Percentiles rank a stretch among this genome's conserved stretches.
Conservation (phyloP, 2,113 vertebrate species). For the Columbina picui region DNA sequence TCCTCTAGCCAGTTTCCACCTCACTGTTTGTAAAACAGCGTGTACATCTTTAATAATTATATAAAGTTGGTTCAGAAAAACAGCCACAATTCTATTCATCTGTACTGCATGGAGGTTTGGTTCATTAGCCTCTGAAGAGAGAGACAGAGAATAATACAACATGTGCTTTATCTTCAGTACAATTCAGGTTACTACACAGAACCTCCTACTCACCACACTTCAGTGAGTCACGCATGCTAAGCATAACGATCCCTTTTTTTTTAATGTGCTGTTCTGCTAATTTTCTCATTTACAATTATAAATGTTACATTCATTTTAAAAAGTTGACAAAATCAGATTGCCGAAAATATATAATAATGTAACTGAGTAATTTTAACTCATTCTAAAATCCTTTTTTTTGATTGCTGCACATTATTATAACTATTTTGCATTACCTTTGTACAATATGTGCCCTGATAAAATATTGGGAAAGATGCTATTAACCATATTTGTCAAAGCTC, state of each 20-base stretch:
- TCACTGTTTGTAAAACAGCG: neutral
- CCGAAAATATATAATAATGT: neutral
- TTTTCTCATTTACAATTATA: conserved; percentile 43
- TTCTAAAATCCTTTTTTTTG: neutral
- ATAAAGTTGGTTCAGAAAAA: neutral
- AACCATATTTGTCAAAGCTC: neutral
- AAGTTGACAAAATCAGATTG: neutral
- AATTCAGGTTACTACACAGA: conserved; percentile 45
- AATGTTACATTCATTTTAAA: neutral
- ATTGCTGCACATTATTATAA: neutral
- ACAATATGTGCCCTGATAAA: neutral
- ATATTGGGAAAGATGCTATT: neutral
- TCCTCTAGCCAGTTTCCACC: neutral
- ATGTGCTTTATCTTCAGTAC: conserved; percentile 4
- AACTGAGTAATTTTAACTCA: neutral
- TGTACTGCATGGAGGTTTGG: neutral
- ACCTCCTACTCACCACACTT: conserved; percentile 49
- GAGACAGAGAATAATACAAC: neutral
- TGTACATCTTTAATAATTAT: neutral
- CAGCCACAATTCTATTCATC: neutral
- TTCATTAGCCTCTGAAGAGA: neutral
- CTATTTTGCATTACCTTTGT: neutral
- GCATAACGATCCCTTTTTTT: neutral
- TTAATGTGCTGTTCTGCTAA: neutral
- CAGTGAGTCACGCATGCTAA: neutral